phyloP scores from a whole-genome alignment of 64 coral and sea anemone genomes.

The Anthopleura sola region DNA sequence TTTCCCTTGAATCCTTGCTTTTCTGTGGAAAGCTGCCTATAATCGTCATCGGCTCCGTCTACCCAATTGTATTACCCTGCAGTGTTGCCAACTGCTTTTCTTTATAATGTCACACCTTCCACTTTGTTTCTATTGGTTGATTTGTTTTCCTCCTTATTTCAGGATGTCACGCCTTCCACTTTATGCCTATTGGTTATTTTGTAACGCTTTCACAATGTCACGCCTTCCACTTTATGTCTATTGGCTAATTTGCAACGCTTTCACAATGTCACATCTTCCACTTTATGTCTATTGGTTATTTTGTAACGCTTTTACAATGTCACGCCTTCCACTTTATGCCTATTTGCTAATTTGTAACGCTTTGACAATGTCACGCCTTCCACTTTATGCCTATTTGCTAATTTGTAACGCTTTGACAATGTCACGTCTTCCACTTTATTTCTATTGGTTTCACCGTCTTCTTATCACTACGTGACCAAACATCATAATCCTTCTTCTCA shows the following conservation, averaged over 20 bases:
- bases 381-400: background rate
- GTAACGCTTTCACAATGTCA: background rate
- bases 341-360: background rate
- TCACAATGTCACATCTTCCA: background rate
- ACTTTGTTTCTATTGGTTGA: too few species aligned
- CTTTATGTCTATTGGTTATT: background rate
- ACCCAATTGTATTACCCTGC: too few species aligned
- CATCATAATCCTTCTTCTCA: constrained; percentile 6
- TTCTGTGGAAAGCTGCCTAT: too few species aligned
- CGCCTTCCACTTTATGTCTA: background rate
- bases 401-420: background rate
- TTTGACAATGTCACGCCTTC: background rate
- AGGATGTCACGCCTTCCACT: background rate
- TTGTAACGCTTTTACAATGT: background rate
- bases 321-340: background rate
- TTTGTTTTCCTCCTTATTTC: background rate
- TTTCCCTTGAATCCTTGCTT: too few species aligned
- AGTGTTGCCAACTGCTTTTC: too few species aligned
- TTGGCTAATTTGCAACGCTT: background rate
- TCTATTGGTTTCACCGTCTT: background rate
- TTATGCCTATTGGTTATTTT: too few species aligned
- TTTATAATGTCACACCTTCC: too few species aligned
- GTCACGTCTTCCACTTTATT: background rate
- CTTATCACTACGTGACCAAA: background rate
- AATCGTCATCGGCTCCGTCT: too few species aligned